A percentile compares a stretch with the other conserved stretches of the same genome.
phyloP scores from a whole-genome alignment of 92 coral and sea anemone genomes.

The Palythoa caribaeorum region DNA sequence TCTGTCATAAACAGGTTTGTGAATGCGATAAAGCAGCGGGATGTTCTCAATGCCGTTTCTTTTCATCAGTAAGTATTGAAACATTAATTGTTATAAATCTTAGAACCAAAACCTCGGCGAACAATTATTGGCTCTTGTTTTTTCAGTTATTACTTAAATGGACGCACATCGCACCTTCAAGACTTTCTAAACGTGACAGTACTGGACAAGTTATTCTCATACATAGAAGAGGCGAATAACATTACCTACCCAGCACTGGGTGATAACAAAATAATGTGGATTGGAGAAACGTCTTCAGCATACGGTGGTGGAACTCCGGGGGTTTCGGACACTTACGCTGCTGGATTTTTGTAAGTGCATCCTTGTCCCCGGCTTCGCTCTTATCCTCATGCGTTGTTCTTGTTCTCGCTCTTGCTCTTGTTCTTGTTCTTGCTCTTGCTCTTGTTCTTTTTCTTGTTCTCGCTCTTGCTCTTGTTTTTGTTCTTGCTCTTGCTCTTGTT shows the following conservation, averaged over 20 bases:
- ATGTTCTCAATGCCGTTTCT: conserved; percentile 52
- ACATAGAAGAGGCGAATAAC: conserved; percentile 54
- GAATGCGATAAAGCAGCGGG: conserved; percentile 19
- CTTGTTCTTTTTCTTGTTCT: no score
- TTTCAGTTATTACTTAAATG: conserved; percentile 69
- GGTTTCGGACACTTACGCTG: conserved; percentile 78
- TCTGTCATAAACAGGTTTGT: background rate
- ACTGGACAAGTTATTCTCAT: conserved; percentile 70
- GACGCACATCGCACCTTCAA: conserved; percentile 40
- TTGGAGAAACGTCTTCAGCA: conserved; percentile 89
- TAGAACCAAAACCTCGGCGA: no score
- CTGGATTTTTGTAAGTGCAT: conserved; percentile 76
- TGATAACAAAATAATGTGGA: conserved; percentile 68
- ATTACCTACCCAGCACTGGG: conserved; percentile 59
- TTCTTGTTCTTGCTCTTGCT: no score
- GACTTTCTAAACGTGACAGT: conserved; percentile 78
- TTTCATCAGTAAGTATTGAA: conserved; percentile 66
- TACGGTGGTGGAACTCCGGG: conserved; percentile 87
- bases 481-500: no score
- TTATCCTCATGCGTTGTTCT: no score
- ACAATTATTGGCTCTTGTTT: background rate
- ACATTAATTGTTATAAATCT: background rate
- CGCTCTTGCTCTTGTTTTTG: no score
- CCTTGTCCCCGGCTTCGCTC: no score
- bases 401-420: no score